Percentiles rank a stretch among this genome's conserved stretches.
phyloP scores from a whole-genome alignment of 2,113 vertebrate genomes.

The Pelusios castaneus region DNA sequence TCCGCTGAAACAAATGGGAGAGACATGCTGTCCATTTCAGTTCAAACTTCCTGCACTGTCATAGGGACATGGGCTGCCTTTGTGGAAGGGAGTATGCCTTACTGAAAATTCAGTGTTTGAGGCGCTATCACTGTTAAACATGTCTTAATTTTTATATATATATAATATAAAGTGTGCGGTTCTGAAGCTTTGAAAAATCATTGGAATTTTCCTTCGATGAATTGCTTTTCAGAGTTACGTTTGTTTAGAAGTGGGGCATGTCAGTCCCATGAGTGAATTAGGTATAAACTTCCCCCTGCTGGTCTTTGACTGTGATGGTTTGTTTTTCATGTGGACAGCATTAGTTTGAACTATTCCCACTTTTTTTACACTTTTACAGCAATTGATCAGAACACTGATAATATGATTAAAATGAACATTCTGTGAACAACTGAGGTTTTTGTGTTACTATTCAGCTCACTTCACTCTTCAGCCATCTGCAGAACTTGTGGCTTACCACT shows the following conservation, averaged over 20 bases:
- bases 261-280: rapidly evolving
- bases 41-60: neutral
- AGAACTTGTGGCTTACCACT: neutral
- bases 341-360: rapidly evolving
- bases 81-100: neutral
- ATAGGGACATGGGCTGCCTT: neutral
- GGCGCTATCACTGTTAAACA: neutral
- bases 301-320: rapidly evolving
- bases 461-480: neutral
- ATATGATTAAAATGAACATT: neutral
- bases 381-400: neutral
- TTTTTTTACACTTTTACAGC: neutral
- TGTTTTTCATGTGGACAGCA: rapidly evolving
- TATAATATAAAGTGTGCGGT: neutral
- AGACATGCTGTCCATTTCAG: neutral
- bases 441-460: neutral
- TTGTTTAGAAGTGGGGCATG: neutral
- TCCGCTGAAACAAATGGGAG: neutral
- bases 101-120: neutral
- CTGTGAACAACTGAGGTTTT: neutral
- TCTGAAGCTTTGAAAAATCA: neutral
- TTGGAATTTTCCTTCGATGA: neutral
- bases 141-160: neutral
- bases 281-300: neutral
- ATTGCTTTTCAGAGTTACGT: neutral